Conservation (phyloP, 2,888 invertebrate species). For the Stenodema calcarata region DNA sequence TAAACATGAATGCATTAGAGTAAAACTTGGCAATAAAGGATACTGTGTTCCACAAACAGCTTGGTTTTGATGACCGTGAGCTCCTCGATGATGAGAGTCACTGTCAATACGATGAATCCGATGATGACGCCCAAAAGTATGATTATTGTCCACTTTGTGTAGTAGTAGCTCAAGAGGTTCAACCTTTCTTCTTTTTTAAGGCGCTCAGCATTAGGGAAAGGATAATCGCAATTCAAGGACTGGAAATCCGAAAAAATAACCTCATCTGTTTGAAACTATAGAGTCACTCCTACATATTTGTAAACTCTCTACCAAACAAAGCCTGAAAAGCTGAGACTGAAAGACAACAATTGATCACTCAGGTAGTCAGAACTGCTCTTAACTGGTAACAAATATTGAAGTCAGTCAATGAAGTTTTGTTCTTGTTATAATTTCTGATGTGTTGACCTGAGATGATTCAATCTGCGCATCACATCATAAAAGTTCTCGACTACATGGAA, state of each 20-base stretch:
- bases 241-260: background rate
- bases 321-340: too few relatives aligned
- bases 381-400: too few relatives aligned
- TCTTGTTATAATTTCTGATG: too few relatives aligned
- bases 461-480: background rate
- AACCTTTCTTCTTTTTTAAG: slow-evolving; percentile 21
- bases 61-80: background rate
- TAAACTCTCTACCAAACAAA: too few relatives aligned
- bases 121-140: background rate
- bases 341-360: too few relatives aligned
- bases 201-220: slow-evolving; percentile 38
- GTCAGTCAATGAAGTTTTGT: too few relatives aligned
- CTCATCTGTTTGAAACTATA: too few relatives aligned
- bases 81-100: slow-evolving; percentile 17
- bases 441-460: too few relatives aligned
- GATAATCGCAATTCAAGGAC: slow-evolving; percentile 43
- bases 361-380: background rate
- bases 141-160: background rate
- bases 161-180: slow-evolving; percentile 14
- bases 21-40: background rate
- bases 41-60: background rate
- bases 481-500: background rate
- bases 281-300: too few relatives aligned
- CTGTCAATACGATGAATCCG: background rate
- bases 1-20: too few relatives aligned